Percentiles rank a stretch among this genome's conserved stretches.
Conservation (phyloP, 2,113 vertebrate species). For the Gobiocypris rarus region DNA sequence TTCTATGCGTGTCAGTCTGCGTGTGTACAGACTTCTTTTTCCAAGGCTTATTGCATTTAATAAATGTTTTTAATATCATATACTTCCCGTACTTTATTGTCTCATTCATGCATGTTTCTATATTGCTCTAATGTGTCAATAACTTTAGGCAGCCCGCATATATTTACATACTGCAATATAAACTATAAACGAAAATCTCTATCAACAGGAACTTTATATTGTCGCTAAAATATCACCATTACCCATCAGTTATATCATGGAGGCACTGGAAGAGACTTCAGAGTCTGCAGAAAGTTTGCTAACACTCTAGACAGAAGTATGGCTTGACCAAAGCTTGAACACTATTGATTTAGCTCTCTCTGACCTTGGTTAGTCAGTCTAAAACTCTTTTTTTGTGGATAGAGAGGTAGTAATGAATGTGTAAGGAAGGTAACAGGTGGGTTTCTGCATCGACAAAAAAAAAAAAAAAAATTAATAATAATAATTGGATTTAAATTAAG, state of each 20-base stretch:
- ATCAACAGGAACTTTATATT: neutral
- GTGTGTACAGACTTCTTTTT: too few relatives aligned
- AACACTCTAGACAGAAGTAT: neutral
- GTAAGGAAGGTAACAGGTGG: neutral
- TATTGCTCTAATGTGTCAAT: neutral
- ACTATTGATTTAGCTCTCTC: slow-evolving; percentile 1
- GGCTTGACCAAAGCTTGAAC: neutral
- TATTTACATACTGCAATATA: neutral
- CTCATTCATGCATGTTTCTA: neutral
- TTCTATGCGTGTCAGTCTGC: neutral
- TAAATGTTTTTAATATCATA: too few relatives aligned
- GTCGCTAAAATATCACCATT: neutral
- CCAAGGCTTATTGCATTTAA: too few relatives aligned
- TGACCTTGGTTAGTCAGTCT: slow-evolving; percentile 7
- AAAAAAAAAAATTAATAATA: neutral
- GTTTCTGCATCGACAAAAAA: neutral
- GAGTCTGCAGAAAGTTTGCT: neutral
- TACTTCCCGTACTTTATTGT: too few relatives aligned
- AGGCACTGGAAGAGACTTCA: too few relatives aligned
- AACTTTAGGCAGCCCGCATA: neutral
- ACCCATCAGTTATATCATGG: neutral
- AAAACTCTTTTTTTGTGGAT: neutral
- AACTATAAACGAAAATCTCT: neutral
- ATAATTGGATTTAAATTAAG: neutral
- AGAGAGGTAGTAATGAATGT: neutral